Evolutionary conservation across 2,888 invertebrate species (phyloP).

Genomic region (Pachydiplax longipennis): DNA sequence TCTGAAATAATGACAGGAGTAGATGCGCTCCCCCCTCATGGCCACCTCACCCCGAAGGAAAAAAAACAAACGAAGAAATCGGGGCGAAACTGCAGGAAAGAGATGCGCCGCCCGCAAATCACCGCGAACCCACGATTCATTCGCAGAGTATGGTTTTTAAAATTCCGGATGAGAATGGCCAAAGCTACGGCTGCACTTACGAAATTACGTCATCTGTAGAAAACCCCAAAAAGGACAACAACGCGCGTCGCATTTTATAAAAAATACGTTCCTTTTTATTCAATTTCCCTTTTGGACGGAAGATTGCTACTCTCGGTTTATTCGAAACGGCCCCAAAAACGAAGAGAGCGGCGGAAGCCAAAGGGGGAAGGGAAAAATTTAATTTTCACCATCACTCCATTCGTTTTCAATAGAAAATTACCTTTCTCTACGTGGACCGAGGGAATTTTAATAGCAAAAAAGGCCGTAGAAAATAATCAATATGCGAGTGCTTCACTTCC

Average conservation of each 20-base stretch:
- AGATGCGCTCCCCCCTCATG: no score
- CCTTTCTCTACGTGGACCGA: neutral
- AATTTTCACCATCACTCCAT: neutral
- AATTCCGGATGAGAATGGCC: neutral
- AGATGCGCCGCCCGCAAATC: no score
- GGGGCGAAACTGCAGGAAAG: no score
- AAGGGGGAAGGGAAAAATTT: neutral
- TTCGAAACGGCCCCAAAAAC: neutral
- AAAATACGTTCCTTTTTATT: no score
- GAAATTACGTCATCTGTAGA: neutral
- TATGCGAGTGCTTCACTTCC: neutral
- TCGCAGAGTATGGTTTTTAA: neutral
- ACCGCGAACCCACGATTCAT: neutral
- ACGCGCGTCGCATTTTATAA: no score
- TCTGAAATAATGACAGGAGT: no score
- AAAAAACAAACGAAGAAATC: no score
- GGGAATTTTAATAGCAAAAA: neutral
- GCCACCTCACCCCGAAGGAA: no score
- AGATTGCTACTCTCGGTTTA: neutral
- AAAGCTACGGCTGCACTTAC: neutral
- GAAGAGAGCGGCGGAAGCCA: neutral
- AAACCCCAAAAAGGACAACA: neutral
- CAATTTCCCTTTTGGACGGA: neutral
- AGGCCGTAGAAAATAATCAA: neutral
- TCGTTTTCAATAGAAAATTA: neutral